Evolutionary conservation across 2,113 vertebrate genomes (phyloP), one percentile per base, ranked within the genome.

Genomic region (Lathamus discolor): DNA sequence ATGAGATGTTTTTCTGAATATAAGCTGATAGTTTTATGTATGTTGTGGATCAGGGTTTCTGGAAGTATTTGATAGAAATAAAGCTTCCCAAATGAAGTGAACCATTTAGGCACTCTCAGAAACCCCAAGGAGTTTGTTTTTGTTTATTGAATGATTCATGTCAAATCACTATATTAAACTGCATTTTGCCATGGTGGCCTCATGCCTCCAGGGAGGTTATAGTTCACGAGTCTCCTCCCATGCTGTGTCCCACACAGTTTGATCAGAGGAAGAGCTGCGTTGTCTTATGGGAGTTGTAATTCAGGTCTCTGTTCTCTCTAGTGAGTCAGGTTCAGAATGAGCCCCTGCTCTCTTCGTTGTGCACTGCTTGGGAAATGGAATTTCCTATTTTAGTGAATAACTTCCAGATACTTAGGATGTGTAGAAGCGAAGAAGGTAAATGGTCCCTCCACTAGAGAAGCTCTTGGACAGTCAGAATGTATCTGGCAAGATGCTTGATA

Each of bases 181-280:
- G 28, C 64, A 13, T 96, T 96, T 96, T 93, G 90, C 90, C 83
- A 5, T 52, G 89, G 88, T 75, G 88, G 88, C 86, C 75, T 88
- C 57, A 14, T 44, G 61, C 80, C 90, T 84, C 35, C 62, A 39
- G 85, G 92, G 79, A 90, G 73, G 39, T 72, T 70, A 18, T 3
- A 41, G 11, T 70, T 92, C 90, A 72, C 28, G 8, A 55, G 15
- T 63, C 68, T 88, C 83, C 76, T 93, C 86, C 59, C 29, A 8
- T 81, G 83, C 57, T 2, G 1, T 64, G 48, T 76, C 86, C 69
- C 62, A n/a, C 83, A 41, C 7, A 20, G 12, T 35, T 9, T 28
- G 57, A 48, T 85, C 35, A 66, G 76, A 83, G 75, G 49, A 55
- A 20, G 29, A 77, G 39, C 75, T 39, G 0, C 16, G 0, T 23